phyloP scores from a whole-genome alignment of 2,888 invertebrate genomes.

The Morinoia aosen region DNA sequence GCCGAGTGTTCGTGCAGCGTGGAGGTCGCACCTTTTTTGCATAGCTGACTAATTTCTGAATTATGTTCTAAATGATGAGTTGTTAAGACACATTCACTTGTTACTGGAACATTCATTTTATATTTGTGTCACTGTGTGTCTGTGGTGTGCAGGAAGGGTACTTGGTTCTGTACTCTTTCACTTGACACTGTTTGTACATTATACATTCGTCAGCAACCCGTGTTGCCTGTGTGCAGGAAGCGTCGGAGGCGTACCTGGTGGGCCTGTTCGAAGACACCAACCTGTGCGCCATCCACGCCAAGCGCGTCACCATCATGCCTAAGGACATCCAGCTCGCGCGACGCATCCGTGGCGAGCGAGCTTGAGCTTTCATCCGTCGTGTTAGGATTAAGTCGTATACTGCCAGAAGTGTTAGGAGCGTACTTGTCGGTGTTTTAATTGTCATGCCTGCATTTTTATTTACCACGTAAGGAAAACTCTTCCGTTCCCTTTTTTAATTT shows the following conservation, averaged over 20 bases:
- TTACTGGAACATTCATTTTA: too few species aligned
- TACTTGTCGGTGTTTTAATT: constrained; percentile 35
- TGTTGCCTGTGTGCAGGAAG: constrained; percentile 76
- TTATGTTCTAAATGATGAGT: too few species aligned
- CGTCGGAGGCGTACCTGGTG: constrained; percentile 90
- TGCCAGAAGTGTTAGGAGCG: neutral
- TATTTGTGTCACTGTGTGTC: too few species aligned
- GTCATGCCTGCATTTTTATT: neutral
- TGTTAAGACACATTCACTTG: too few species aligned
- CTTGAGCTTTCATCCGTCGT: constrained; percentile 75
- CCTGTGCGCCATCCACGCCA: constrained; percentile 97
- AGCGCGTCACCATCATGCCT: constrained; percentile 97
- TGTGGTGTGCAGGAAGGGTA: too few species aligned
- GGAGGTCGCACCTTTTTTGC: too few species aligned
- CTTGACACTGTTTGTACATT: too few species aligned
- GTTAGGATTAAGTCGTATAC: neutral
- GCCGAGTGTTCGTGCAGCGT: too few species aligned
- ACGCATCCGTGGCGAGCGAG: constrained; percentile 88
- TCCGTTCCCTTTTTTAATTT: constrained; percentile 49
- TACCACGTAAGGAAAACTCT: neutral
- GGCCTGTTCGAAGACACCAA: constrained; percentile 98
- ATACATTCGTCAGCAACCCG: too few species aligned
- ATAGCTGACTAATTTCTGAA: too few species aligned
- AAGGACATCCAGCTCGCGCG: constrained; percentile 95
- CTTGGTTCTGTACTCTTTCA: too few species aligned